phyloP scores from a whole-genome alignment of 2,888 invertebrate genomes.

The Prosopocoilus inquinatus region DNA sequence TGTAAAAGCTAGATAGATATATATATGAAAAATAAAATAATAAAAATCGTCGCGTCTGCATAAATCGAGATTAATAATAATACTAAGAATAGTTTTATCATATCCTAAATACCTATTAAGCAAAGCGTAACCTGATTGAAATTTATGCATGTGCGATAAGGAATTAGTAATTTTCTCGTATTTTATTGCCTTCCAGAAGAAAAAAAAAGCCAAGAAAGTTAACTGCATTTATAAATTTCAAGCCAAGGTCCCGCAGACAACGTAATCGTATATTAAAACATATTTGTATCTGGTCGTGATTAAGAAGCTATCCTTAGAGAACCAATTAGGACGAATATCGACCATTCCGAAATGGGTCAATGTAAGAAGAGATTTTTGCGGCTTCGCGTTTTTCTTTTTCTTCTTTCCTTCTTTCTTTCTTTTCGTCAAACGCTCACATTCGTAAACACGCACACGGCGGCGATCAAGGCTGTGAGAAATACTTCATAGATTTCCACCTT shows the following conservation, averaged over 20 bases:
- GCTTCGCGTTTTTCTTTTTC: background rate
- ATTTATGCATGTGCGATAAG: too few relatives aligned
- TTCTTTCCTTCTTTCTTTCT: background rate
- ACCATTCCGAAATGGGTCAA: slow-evolving; percentile 13
- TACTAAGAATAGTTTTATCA: too few relatives aligned
- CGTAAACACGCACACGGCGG: background rate
- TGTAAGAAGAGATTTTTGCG: slow-evolving; percentile 13
- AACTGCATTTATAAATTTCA: slow-evolving; percentile 15
- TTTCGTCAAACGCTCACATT: background rate
- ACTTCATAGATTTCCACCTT: slow-evolving; percentile 5
- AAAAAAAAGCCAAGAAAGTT: slow-evolving; percentile 4
- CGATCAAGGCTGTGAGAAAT: slow-evolving; percentile 9
- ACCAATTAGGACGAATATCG: slow-evolving; percentile 1
- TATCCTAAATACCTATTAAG: too few relatives aligned
- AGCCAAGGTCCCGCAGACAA: slow-evolving; percentile 10
- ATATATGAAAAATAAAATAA: background rate
- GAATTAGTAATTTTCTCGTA: too few relatives aligned
- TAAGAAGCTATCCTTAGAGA: slow-evolving; percentile 6
- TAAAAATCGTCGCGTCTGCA: background rate
- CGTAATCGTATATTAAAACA: slow-evolving; percentile 11
- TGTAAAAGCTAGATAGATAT: too few relatives aligned
- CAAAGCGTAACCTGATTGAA: too few relatives aligned
- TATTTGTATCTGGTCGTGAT: background rate
- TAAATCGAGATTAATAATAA: background rate
- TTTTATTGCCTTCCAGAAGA: background rate